A percentile compares a stretch with the other conserved stretches of the same genome.
phyloP scores from a whole-genome alignment of 2,888 invertebrate genomes.

The Anarsia innoxiella region DNA sequence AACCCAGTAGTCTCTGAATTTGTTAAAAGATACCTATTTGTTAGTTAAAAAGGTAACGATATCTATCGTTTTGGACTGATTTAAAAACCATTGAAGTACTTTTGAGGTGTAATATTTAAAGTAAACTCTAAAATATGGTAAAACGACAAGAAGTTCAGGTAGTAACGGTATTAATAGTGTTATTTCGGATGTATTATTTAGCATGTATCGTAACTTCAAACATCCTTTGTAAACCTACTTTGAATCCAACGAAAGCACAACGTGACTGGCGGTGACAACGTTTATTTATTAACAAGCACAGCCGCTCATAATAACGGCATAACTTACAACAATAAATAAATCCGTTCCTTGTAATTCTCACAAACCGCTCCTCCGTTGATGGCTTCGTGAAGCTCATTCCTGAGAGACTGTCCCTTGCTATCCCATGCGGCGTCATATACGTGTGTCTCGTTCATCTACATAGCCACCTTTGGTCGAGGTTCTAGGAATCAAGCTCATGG shows the following conservation, averaged over 20 bases:
- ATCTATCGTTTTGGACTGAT: too few species aligned
- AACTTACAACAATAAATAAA: conserved; percentile 68
- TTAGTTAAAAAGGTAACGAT: too few species aligned
- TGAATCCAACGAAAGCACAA: neutral
- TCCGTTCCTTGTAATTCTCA: conserved; percentile 71
- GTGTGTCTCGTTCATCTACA: conserved; percentile 52
- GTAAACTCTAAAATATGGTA: too few species aligned
- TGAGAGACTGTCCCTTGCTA: conserved; percentile 49
- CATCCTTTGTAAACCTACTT: conserved; percentile 26
- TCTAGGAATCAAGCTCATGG: conserved; percentile 67
- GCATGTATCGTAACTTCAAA: conserved; percentile 30
- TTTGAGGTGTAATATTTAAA: too few species aligned
- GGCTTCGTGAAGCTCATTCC: conserved; percentile 66
- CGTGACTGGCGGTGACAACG: conserved; percentile 5
- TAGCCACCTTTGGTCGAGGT: conserved; percentile 60
- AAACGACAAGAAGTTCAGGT: too few species aligned
- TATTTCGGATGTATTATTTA: conserved; percentile 35
- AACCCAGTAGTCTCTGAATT: too few species aligned
- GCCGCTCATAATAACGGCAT: conserved; percentile 60
- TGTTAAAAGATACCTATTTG: too few species aligned
- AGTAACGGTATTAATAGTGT: conserved; percentile 16
- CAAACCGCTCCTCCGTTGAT: conserved; percentile 47
- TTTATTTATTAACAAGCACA: conserved; percentile 51
- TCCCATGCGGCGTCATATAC: conserved; percentile 23
- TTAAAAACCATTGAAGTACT: too few species aligned